Conservation (phyloP, 2,113 vertebrate species). For the Lepus europaeus region DNA sequence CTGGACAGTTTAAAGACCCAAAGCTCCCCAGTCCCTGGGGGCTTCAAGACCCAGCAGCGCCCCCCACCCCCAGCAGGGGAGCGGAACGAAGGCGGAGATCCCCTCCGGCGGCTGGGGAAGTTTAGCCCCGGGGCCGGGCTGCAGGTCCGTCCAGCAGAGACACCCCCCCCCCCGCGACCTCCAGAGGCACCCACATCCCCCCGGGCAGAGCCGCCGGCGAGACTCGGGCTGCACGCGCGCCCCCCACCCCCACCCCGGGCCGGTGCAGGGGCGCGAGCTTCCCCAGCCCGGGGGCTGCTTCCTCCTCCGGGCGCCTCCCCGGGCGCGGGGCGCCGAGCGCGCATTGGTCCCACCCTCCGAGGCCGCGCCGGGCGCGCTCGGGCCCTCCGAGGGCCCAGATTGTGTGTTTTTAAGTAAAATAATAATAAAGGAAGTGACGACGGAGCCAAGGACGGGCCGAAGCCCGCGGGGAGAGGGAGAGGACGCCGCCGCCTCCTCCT, state of each 20-base stretch:
- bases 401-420: not conserved
- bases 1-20: no score
- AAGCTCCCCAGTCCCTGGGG: not conserved
- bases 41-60: not conserved
- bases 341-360: not conserved
- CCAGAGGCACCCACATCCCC: not conserved
- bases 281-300: not conserved
- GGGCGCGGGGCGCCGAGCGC: not conserved
- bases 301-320: not conserved
- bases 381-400: not conserved
- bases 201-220: not conserved
- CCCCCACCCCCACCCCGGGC: not conserved
- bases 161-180: not conserved
- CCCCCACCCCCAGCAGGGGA: not conserved
- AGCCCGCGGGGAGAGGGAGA: not conserved
- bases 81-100: not conserved
- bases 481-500: constrained; percentile 35
- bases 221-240: no score
- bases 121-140: not conserved
- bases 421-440: constrained; percentile 69
- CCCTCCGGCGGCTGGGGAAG: not conserved
- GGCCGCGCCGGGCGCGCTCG: not conserved
- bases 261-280: not conserved
- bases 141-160: not conserved
- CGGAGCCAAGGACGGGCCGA: not conserved